phyloP scores from a whole-genome alignment of 30 jellyfish, hydroid and myxozoan genomes.

The Hydractinia symbiolongicarpus region DNA sequence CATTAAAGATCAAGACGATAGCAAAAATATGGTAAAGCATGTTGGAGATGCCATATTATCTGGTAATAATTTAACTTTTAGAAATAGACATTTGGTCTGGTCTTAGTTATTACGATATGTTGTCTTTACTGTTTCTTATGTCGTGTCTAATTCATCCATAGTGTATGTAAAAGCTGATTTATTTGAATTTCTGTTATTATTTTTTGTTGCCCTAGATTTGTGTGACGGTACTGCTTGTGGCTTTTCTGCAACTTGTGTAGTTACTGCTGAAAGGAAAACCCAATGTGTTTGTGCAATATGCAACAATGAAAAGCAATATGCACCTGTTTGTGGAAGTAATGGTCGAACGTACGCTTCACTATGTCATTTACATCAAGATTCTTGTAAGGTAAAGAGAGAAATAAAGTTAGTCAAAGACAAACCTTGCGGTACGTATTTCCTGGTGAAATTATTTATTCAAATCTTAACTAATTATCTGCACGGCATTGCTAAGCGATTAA shows the following conservation, averaged over 20 bases:
- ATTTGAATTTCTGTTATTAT: background rate
- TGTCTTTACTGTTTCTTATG: too few relatives aligned
- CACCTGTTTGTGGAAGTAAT: constrained; percentile 59
- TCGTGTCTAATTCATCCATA: too few relatives aligned
- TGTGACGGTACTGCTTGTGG: constrained; percentile 41
- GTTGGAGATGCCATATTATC: constrained; percentile 41
- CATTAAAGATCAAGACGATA: constrained; percentile 38
- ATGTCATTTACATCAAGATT: constrained; percentile 28
- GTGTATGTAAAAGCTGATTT: too few relatives aligned
- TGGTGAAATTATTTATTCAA: too few relatives aligned
- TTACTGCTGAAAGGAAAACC: constrained; percentile 42
- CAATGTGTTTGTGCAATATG: constrained; percentile 72
- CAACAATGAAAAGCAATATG: constrained; percentile 12
- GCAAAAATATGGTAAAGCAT: constrained; percentile 32
- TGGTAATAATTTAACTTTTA: constrained; percentile 29
- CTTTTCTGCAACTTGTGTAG: constrained; percentile 38
- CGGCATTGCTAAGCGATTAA: too few relatives aligned
- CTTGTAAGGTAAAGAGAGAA: constrained; percentile 33
- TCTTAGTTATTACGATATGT: too few relatives aligned
- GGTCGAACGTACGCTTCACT: constrained; percentile 45
- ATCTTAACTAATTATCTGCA: too few relatives aligned
- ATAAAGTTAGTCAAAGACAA: constrained; percentile 20
- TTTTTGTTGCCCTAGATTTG: constrained; percentile 4
- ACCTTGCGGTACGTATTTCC: constrained; percentile 49
- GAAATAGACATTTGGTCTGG: too few relatives aligned